A percentile compares a stretch with the other conserved stretches of the same genome.
Evolutionary conservation across 2,113 vertebrate species (phyloP).

Genomic region (Ia io): DNA sequence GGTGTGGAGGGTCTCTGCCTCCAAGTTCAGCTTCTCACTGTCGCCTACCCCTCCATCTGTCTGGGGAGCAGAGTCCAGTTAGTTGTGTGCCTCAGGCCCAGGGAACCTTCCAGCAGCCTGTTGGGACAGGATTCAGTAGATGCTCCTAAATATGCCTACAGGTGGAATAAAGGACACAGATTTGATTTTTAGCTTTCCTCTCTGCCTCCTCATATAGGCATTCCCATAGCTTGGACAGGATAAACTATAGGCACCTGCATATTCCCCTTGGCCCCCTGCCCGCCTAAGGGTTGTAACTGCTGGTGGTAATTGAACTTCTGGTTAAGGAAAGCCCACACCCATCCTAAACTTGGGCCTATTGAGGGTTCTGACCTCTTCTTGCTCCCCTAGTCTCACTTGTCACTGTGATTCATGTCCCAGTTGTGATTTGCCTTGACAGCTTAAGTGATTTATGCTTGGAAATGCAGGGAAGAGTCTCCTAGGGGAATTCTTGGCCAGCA

Average conservation of each 20-base stretch:
- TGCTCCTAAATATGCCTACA: not conserved
- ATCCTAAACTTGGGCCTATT: not conserved
- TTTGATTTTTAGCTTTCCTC: not conserved
- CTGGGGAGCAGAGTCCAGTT: not conserved
- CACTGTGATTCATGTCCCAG: not conserved
- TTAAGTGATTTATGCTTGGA: not conserved
- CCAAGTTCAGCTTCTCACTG: not conserved
- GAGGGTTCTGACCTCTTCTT: not conserved
- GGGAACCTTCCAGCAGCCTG: not conserved
- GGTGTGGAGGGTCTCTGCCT: not conserved
- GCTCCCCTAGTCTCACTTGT: not conserved
- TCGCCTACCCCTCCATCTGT: not conserved
- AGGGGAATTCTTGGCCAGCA: not conserved
- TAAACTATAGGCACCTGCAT: not conserved
- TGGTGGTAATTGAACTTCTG: not conserved
- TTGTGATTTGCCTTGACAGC: not conserved
- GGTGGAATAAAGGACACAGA: conserved; percentile 66
- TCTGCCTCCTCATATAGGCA: not conserved
- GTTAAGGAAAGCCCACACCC: not conserved
- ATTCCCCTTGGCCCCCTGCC: not conserved
- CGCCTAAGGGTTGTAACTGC: not conserved
- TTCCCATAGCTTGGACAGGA: not conserved
- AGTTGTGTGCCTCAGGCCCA: not conserved
- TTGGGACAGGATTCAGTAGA: not conserved
- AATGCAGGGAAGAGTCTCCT: not conserved